Conservation (phyloP, 2,113 vertebrate species). For the Nicator chloris region DNA sequence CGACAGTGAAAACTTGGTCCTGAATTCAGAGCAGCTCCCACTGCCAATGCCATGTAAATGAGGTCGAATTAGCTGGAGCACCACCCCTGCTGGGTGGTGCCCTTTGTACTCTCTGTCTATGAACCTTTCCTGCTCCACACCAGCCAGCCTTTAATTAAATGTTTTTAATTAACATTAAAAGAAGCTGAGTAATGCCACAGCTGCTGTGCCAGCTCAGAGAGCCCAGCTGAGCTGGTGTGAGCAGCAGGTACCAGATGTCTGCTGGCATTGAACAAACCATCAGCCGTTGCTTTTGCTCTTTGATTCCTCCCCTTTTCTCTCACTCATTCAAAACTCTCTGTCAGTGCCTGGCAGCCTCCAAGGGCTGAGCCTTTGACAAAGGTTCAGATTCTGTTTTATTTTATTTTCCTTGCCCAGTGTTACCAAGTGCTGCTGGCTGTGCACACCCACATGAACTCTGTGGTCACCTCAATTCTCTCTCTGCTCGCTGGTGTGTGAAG, state of each 20-base stretch:
- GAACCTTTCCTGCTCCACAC: not conserved
- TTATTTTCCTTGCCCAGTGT: not conserved
- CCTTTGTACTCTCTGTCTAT: not conserved
- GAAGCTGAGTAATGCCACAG: not conserved
- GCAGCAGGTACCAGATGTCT: not conserved
- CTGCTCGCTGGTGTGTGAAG: not conserved
- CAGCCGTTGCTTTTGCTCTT: not conserved
- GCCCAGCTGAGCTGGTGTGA: not conserved
- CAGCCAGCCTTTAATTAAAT: not conserved
- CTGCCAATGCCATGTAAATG: conserved; percentile 57
- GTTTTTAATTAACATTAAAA: not conserved
- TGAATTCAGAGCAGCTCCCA: not conserved
- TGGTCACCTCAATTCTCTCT: not conserved
- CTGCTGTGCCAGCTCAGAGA: not conserved
- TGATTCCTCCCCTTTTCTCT: not conserved
- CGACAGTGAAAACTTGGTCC: not conserved
- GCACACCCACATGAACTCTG: not conserved
- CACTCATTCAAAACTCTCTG: not conserved
- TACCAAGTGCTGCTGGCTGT: not conserved
- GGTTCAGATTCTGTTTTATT: not conserved
- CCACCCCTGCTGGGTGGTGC: not conserved
- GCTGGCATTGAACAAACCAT: not conserved
- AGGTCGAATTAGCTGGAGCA: conserved; percentile 64
- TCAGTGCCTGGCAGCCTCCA: not conserved
- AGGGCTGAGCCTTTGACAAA: not conserved